Evolutionary conservation across 2,888 invertebrate species (phyloP).

Genomic region (Aphidoletes aphidimyza): DNA sequence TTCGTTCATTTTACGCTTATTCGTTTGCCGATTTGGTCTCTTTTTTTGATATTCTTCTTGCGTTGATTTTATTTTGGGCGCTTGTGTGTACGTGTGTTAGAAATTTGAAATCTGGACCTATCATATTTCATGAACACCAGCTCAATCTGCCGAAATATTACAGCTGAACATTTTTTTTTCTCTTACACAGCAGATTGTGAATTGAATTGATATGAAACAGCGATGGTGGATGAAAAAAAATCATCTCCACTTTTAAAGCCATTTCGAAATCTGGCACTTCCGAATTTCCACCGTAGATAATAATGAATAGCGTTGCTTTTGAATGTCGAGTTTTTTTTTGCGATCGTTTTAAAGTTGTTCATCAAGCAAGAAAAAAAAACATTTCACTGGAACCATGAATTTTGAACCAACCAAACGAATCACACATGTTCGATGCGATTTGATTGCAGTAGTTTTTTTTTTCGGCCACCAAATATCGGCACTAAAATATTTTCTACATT

Average conservation of each 20-base stretch:
- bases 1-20: not conserved
- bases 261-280: constrained; percentile 40
- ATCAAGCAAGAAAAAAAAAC: no score
- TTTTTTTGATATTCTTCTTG: no score
- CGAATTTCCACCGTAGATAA: constrained; percentile 10
- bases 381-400: no score
- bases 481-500: constrained; percentile 5
- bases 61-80: no score
- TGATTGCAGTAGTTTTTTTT: not conserved
- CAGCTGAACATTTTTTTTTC: constrained; percentile 22
- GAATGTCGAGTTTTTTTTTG: not conserved
- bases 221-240: not conserved
- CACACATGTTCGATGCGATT: constrained; percentile 4
- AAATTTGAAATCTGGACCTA: constrained; percentile 32
- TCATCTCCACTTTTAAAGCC: not conserved
- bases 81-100: constrained; percentile 18
- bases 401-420: not conserved
- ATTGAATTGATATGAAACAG: not conserved
- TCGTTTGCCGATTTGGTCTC: not conserved
- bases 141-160: not conserved
- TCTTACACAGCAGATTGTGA: not conserved
- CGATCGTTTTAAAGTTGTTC: not conserved
- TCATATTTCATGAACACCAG: constrained; percentile 41
- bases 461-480: not conserved
- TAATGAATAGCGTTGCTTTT: not conserved